phyloP scores from a whole-genome alignment of 1,140 invertebrate genomes.

The Dendroctonus valens region DNA sequence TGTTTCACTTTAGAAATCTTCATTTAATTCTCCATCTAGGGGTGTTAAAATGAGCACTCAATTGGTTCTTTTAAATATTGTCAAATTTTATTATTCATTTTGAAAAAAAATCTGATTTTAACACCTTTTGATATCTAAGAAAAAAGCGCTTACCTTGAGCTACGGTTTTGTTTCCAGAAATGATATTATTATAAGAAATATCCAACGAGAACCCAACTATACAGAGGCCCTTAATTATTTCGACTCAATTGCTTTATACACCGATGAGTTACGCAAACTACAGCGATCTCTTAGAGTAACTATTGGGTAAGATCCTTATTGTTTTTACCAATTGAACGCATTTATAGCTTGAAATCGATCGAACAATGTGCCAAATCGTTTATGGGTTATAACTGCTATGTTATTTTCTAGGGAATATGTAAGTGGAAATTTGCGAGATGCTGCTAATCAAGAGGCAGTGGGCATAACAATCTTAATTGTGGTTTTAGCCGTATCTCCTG shows the following conservation, averaged over 20 bases:
- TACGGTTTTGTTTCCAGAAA: conserved; percentile 57
- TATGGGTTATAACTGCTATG: background rate
- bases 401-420: conserved; percentile 64
- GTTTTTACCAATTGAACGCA: background rate
- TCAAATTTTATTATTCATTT: background rate
- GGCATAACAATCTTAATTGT: conserved; percentile 77
- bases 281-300: conserved; percentile 67
- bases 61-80: background rate
- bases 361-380: too few species aligned
- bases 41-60: background rate
- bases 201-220: conserved; percentile 58
- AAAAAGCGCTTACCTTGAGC: too few species aligned
- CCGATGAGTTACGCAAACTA: conserved; percentile 70
- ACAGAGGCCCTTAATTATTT: conserved; percentile 72
- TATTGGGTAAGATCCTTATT: conserved; percentile 58
- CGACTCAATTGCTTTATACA: conserved; percentile 70
- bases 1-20: too few species aligned
- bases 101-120: too few species aligned
- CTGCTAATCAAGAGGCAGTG: conserved; percentile 69
- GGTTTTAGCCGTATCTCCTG: conserved; percentile 76
- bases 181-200: conserved; percentile 66
- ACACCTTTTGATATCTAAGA: too few species aligned
- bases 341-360: too few species aligned
- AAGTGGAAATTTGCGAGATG: conserved; percentile 66
- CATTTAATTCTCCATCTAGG: too few species aligned